Evolutionary conservation across 2,113 vertebrate genomes (phyloP).

Genomic region (Phainopepla nitens): DNA sequence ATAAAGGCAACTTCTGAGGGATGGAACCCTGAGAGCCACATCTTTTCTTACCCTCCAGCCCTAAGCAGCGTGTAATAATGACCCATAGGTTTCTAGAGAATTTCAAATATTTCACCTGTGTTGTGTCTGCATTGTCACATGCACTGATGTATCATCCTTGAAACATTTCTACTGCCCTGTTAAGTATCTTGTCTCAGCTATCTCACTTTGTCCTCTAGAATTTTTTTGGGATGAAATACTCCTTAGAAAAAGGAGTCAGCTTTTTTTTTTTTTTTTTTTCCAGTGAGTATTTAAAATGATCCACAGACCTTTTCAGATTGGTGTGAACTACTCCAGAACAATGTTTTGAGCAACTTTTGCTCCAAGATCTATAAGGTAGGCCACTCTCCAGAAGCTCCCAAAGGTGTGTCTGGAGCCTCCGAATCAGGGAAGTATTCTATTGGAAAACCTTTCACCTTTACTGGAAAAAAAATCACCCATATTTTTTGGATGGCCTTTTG

Average conservation of each 20-base stretch:
- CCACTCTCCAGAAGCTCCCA: neutral
- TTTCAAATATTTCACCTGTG: neutral
- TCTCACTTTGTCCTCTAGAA: neutral
- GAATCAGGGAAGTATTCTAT: neutral
- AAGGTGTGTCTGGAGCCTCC: neutral
- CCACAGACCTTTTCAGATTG: neutral
- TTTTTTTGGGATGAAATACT: neutral
- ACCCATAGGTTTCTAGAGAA: neutral
- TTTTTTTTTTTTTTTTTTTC: neutral
- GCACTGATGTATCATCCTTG: neutral
- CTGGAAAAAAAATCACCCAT: neutral
- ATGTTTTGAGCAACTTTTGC: neutral
- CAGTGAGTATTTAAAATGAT: neutral
- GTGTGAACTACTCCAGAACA: neutral
- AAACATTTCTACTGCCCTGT: neutral
- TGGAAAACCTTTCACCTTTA: neutral
- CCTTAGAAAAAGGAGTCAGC: neutral
- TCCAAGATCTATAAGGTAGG: neutral
- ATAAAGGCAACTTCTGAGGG: neutral
- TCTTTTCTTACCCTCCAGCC: neutral
- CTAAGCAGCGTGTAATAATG: neutral
- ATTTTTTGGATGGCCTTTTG: neutral
- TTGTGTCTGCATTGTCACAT: neutral
- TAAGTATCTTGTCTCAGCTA: neutral
- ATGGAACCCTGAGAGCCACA: neutral